Percentiles rank a stretch among this genome's conserved stretches.
Conservation (phyloP, 2,113 vertebrate genomes). For the Lophura nycthemera region DNA sequence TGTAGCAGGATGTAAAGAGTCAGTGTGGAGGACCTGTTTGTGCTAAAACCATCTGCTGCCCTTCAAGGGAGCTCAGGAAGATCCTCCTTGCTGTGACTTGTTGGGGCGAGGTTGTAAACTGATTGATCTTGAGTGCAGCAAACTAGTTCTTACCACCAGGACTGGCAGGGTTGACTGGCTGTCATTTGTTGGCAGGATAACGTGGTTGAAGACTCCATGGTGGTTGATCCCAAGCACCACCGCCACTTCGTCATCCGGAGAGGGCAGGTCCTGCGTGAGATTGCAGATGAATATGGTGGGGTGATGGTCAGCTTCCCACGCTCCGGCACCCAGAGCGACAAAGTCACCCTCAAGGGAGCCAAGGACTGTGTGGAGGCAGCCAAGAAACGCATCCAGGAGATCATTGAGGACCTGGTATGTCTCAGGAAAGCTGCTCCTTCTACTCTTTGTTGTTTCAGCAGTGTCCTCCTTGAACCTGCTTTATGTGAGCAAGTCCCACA, state of each 20-base stretch:
- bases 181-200: constrained; percentile 85
- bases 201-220: constrained; percentile 92
- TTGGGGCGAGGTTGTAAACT: neutral
- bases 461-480: neutral
- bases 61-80: no score
- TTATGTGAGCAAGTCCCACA: neutral
- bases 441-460: neutral
- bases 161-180: neutral
- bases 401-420: constrained; percentile 92
- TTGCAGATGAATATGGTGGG: constrained; percentile 95
- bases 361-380: constrained; percentile 98
- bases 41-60: no score
- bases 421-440: neutral
- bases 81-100: no score
- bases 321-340: constrained; percentile 90
- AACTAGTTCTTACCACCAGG: accelerated
- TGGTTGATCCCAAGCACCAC: constrained; percentile 93
- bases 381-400: constrained; percentile 95
- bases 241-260: constrained; percentile 95
- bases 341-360: constrained; percentile 94
- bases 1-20: neutral
- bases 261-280: constrained; percentile 93
- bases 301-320: constrained; percentile 98
- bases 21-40: neutral
- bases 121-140: neutral